phyloP scores from a whole-genome alignment of 1,140 invertebrate species.

The Penaeus japonicus region DNA sequence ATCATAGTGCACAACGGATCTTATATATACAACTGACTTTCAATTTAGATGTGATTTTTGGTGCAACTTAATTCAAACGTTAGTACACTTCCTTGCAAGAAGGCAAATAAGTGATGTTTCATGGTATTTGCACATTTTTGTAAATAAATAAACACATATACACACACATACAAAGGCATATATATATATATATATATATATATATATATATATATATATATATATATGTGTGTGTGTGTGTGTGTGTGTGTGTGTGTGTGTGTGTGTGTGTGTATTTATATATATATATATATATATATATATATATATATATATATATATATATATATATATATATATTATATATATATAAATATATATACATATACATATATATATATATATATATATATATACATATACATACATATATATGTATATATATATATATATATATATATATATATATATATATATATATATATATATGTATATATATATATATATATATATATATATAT shows the following conservation, averaged over 20 bases:
- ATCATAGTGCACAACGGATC: too few species aligned
- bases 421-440: slow-evolving; percentile 26
- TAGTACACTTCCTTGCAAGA: too few species aligned
- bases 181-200: not conserved
- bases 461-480: slow-evolving; percentile 17
- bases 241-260: too few species aligned
- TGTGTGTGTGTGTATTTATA: too few species aligned
- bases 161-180: not conserved
- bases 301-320: slow-evolving; percentile 13
- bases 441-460: slow-evolving; percentile 22
- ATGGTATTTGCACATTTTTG: too few species aligned
- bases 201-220: not conserved
- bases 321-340: slow-evolving; percentile 3
- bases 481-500: slow-evolving; percentile 2
- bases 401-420: not conserved
- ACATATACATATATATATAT: not conserved
- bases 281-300: too few species aligned
- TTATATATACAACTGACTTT: too few species aligned
- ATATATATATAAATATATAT: not conserved
- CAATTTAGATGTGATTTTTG: too few species aligned
- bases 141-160: too few species aligned
- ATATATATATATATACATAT: not conserved
- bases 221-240: not conserved
- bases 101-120: too few species aligned
- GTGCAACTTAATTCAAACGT: too few species aligned